phyloP scores from a whole-genome alignment of 2,113 vertebrate species.

The Phodopus roborovskii region DNA sequence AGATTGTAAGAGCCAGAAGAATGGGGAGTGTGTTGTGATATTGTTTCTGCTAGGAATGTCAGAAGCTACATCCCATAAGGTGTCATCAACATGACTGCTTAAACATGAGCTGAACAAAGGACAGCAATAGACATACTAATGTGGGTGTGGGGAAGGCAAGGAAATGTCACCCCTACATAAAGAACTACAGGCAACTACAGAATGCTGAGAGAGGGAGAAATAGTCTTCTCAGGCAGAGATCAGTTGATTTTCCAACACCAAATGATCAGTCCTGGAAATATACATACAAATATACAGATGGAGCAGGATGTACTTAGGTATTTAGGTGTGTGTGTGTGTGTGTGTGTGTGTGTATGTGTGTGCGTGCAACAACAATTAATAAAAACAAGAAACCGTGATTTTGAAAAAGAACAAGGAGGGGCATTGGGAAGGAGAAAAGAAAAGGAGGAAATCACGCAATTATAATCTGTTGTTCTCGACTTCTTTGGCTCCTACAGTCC shows the following conservation, averaged over 20 bases:
- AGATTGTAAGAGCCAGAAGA: background rate
- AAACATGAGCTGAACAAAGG: background rate
- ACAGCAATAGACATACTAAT: background rate
- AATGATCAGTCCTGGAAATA: background rate
- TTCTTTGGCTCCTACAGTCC: background rate
- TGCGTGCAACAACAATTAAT: background rate
- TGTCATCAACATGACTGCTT: background rate
- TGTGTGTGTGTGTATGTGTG: too few relatives aligned
- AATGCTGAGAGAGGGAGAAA: background rate
- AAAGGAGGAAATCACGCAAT: background rate
- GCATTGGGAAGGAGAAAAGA: background rate
- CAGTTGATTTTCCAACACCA: background rate
- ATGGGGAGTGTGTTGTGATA: background rate
- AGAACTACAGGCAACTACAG: background rate
- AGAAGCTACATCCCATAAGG: background rate
- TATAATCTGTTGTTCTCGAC: background rate
- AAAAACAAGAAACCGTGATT: too few relatives aligned
- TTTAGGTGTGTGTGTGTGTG: background rate
- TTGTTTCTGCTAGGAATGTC: background rate
- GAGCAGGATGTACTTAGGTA: background rate
- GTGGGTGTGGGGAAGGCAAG: background rate
- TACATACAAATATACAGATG: background rate
- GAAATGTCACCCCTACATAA: background rate
- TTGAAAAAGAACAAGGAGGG: background rate
- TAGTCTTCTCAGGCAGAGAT: background rate